Percentiles rank a stretch among this genome's conserved stretches.
phyloP scores from a whole-genome alignment of 2,797 vertebrate genomes.

The Prionace glauca region DNA sequence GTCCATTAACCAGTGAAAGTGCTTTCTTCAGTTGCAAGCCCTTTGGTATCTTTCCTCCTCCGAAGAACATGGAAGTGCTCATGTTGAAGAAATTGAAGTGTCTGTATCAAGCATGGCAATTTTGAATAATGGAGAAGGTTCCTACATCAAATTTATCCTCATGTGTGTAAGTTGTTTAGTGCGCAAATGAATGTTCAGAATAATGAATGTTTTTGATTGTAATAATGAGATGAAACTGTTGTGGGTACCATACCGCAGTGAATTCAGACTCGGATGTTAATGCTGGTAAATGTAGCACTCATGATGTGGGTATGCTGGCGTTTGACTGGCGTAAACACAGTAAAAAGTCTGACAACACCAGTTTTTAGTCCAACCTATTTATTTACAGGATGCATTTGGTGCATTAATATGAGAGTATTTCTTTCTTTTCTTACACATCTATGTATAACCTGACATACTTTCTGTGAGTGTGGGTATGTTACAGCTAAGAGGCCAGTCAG shows the following conservation, averaged over 20 bases:
- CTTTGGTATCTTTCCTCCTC: neutral
- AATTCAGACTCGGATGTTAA: neutral
- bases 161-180: neutral
- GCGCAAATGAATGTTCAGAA: neutral
- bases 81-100: conserved; percentile 32
- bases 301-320: no score
- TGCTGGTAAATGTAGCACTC: neutral
- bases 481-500: no score
- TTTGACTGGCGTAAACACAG: no score
- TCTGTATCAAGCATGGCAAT: neutral
- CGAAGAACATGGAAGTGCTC: conserved; percentile 11
- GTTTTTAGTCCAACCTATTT: no score
- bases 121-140: conserved; percentile 10
- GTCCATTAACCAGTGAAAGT: conserved; percentile 31
- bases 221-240: neutral
- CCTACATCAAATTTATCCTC: neutral
- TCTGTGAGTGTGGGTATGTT: neutral
- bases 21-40: neutral
- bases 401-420: neutral
- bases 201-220: neutral
- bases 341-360: no score
- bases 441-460: neutral
- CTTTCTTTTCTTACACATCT: neutral
- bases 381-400: no score
- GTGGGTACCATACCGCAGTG: neutral